Evolutionary conservation across 2,797 vertebrate genomes (phyloP).

Genomic region (Sebastes ruberrimus): DNA sequence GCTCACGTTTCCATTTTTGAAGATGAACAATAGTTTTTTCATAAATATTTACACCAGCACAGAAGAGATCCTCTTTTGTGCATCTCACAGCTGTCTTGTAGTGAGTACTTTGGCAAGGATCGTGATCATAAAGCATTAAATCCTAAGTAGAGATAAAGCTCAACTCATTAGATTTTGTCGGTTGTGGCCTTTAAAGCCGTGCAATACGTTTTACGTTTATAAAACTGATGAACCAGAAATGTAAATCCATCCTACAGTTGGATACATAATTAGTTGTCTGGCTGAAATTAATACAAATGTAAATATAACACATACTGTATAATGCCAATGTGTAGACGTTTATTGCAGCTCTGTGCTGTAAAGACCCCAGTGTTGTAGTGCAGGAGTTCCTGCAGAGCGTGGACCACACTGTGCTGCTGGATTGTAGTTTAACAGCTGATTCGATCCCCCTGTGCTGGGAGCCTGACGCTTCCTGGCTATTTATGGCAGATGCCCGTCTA

Average conservation of each 20-base stretch:
- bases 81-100: conserved; percentile 4
- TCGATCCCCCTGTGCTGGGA: conserved; percentile 50
- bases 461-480: conserved; percentile 76
- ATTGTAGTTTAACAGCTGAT: conserved; percentile 75
- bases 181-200: not conserved
- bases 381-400: conserved; percentile 5
- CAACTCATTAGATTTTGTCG: not conserved
- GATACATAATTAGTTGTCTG: not conserved
- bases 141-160: not conserved
- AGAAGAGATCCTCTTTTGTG: conserved; percentile 41
- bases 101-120: not conserved
- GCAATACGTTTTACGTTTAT: not conserved
- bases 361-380: not conserved
- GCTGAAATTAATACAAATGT: not conserved
- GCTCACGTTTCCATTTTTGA: not conserved
- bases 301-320: not conserved
- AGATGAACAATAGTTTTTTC: not conserved
- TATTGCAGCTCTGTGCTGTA: not conserved
- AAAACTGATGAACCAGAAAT: not conserved
- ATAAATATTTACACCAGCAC: not conserved
- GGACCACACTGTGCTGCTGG: conserved; percentile 20
- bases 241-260: not conserved
- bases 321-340: not conserved
- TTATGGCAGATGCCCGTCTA: conserved; percentile 81
- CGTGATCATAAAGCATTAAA: not conserved